Evolutionary conservation across 2,888 invertebrate genomes (phyloP).

Genomic region (Ctena decussata): DNA sequence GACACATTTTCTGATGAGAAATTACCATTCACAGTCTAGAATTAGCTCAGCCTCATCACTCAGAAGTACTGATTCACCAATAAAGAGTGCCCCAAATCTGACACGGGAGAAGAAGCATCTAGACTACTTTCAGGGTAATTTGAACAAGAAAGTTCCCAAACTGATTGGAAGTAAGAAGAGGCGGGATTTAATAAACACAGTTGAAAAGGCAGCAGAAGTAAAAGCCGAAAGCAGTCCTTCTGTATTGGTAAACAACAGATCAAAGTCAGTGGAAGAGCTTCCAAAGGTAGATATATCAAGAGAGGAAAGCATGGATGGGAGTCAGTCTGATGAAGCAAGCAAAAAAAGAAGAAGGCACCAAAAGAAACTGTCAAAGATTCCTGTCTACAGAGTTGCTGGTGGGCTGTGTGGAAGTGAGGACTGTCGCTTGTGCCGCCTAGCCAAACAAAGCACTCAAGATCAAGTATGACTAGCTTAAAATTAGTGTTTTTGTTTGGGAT

Average conservation of each 20-base stretch:
- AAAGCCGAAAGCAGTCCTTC: no score
- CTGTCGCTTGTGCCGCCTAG: background rate
- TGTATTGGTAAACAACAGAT: background rate
- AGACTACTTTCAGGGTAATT: background rate
- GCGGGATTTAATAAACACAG: background rate
- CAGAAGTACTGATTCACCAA: background rate
- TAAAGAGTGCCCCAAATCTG: constrained; percentile 12
- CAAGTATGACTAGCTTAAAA: background rate
- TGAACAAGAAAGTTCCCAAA: background rate
- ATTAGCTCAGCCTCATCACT: background rate
- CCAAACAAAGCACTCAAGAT: background rate
- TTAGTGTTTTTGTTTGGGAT: no score
- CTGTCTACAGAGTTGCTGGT: background rate
- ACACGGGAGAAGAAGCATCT: background rate
- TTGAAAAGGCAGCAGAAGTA: no score
- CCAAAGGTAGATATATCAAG: no score
- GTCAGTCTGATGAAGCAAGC: background rate
- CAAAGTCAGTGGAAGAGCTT: background rate
- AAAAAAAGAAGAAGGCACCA: background rate
- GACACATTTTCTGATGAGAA: background rate
- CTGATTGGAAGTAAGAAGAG: background rate
- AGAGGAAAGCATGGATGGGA: background rate
- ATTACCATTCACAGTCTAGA: background rate
- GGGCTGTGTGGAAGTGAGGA: background rate
- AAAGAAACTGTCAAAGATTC: background rate